phyloP scores from a whole-genome alignment of 2,888 invertebrate species.

The Homarus gammarus region DNA sequence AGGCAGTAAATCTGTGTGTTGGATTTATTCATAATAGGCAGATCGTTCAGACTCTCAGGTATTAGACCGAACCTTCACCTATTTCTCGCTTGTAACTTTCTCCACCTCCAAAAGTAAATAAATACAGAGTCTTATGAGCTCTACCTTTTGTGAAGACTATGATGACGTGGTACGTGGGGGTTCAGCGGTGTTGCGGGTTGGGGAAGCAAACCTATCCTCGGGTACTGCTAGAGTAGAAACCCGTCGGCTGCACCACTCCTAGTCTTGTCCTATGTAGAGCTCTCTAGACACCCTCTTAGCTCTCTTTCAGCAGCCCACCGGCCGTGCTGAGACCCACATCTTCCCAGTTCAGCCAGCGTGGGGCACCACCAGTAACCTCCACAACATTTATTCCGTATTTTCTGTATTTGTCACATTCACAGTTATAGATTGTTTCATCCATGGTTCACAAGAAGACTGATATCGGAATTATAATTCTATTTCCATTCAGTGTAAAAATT shows the following conservation, averaged over 20 bases:
- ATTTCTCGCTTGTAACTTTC: conserved; percentile 20
- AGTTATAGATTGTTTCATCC: not conserved
- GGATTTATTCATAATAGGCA: conserved; percentile 36
- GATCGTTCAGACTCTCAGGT: conserved; percentile 51
- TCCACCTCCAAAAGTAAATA: not conserved
- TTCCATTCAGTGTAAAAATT: conserved; percentile 9
- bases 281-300: conserved; percentile 54
- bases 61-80: conserved; percentile 40
- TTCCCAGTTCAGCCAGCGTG: conserved; percentile 10
- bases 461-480: not conserved
- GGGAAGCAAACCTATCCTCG: conserved; percentile 58
- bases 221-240: conserved; percentile 47
- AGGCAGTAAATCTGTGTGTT: conserved; percentile 38
- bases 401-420: conserved; percentile 1
- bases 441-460: not conserved
- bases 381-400: not conserved
- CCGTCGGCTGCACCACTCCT: conserved; percentile 56
- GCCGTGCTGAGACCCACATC: conserved; percentile 51
- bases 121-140: conserved; percentile 43
- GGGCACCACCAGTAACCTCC: conserved; percentile 22
- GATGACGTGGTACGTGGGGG: conserved; percentile 36
- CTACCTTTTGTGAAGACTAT: conserved; percentile 46
- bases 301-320: conserved; percentile 56
- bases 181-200: conserved; percentile 61
- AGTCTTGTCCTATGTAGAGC: conserved; percentile 57